Evolutionary conservation across 2,888 invertebrate genomes (phyloP), one percentile per base, ranked within the genome.

Genomic region (Agrenia bidenticulata): DNA sequence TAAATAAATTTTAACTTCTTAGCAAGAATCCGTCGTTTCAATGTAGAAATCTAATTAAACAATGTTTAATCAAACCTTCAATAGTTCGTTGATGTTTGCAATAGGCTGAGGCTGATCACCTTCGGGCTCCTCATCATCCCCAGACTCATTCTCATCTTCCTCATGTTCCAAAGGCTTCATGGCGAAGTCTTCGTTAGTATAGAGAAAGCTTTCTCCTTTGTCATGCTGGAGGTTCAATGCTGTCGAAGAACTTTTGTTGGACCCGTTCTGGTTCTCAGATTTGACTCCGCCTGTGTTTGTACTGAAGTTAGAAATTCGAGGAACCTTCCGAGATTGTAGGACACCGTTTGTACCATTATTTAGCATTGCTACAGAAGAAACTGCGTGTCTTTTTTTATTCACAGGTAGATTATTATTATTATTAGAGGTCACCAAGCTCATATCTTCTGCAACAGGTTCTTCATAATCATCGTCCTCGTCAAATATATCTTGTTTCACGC

Each of bases 161-260:
- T 41, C 41, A n/a, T 58, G 58, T 23, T 51, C 55, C n/a, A 24
- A 58, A 15, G 24, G 15, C 26, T n/a, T 26, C 58, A 67, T 61
- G 7, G 49, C 64, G 24, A 67, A 50, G 42, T 64, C 64, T 24
- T 67, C 64, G 49, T 58, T 67, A 1, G 67, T 67, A 37, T 67
- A 67, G 2, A 64, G 61, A 54, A 64, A 64, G 17, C 54, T 64
- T 51, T 67, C 67, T 2, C 57, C 61, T 32, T 61, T 56, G 21
- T 57, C 62, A 42, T 64, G 57, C 19, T 61, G 50, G 13, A 59
- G 19, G 15, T 15, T 45, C 5, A 51, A 4, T 24, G 21, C 2
- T 2, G 23, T 23, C 5, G 5, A 2, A 13, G 51, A 45, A 15
- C 9, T 5, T 17, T 45, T 45, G 15, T 11, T 45, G 45, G 45